Base-by-base conservation (phyloP, 2,797 vertebrate species). In the Lateolabrax maculatus region DNA sequence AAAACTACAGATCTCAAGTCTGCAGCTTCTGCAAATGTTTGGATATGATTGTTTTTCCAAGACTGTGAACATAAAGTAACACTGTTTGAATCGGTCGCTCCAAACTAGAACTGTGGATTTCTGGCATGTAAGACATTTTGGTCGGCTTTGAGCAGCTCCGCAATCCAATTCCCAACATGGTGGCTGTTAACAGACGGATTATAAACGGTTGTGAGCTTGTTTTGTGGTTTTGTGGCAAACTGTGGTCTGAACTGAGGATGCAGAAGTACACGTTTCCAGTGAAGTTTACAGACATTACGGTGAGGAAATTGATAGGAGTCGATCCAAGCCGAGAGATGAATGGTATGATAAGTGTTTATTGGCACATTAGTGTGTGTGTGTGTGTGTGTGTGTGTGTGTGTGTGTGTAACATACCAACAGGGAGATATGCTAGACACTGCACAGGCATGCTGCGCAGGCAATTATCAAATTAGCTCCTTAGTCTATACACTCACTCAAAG, bases 381-480 rank as follows among this genome's bases (percentile, higher is more conserved):
- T 71, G 60, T 67, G 48, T 68, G 63, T 74, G 52, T 79, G 68
- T 78, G 43, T 55, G 43, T 69, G 51, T 60, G 57, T 53, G 49
- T 46, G 71, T 52, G 57, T 9, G 70, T 7, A 49, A 56, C 53
- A 62, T 62, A 67, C 70, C 55, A 67, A 36, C 44, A 64, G 41
- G 25, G 67, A 73, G 56, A 52, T 51, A 69, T 73, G 71, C 43
- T n/a, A 25, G 48, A 67, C 37, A 27, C 52, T 72, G 72, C 46
- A 66, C 66, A 80, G 75, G 36, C 78, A 75, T 44, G 79, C 77
- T 67, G 61, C 12, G 8, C 9, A 16, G 74, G 2, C 49, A 75
- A 72, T 86, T 78, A 86, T 85, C 64, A 74, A 71, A 82, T 89
- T 82, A 84, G 56, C 57, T 62, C 67, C 44, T 75, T 4, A 3